A percentile compares a stretch with the other conserved stretches of the same genome.
phyloP scores from a whole-genome alignment of 2,888 invertebrate genomes.

The Scrobipalpa costella region DNA sequence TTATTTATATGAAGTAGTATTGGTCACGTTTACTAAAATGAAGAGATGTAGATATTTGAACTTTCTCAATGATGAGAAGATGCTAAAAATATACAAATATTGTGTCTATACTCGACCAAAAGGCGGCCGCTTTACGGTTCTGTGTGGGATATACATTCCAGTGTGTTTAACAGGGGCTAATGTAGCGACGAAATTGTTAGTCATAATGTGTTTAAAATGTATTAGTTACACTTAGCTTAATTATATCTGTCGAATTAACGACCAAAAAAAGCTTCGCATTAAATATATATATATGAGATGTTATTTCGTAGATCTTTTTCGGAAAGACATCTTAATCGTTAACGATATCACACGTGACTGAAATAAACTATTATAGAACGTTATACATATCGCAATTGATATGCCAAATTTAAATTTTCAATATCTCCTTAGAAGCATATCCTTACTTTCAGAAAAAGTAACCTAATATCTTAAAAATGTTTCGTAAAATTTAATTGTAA shows the following conservation, averaged over 20 bases:
- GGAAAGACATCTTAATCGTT: background rate
- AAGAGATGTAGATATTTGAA: background rate
- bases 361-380: slow-evolving; percentile 5
- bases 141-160: slow-evolving; percentile 15
- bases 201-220: slow-evolving; percentile 8
- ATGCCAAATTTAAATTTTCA: slow-evolving; percentile 8
- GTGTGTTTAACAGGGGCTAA: slow-evolving; percentile 15
- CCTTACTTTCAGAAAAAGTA: slow-evolving; percentile 1
- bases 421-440: slow-evolving; percentile 5
- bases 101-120: background rate
- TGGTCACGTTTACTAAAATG: background rate
- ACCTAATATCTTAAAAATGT: background rate
- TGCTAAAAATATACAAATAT: background rate
- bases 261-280: slow-evolving; percentile 22
- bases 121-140: background rate
- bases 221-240: slow-evolving; percentile 15
- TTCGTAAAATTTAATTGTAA: background rate
- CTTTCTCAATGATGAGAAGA: background rate
- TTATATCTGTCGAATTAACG: slow-evolving; percentile 18
- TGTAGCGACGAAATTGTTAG: slow-evolving; percentile 10
- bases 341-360: background rate
- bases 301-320: slow-evolving; percentile 16
- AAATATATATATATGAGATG: slow-evolving; percentile 1
- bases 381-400: slow-evolving; percentile 12
- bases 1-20: slow-evolving; percentile 17